Evolutionary conservation across 2,797 vertebrate species (phyloP), one percentile per base, ranked within the genome.

Genomic region (Crocidura indochinensis): DNA sequence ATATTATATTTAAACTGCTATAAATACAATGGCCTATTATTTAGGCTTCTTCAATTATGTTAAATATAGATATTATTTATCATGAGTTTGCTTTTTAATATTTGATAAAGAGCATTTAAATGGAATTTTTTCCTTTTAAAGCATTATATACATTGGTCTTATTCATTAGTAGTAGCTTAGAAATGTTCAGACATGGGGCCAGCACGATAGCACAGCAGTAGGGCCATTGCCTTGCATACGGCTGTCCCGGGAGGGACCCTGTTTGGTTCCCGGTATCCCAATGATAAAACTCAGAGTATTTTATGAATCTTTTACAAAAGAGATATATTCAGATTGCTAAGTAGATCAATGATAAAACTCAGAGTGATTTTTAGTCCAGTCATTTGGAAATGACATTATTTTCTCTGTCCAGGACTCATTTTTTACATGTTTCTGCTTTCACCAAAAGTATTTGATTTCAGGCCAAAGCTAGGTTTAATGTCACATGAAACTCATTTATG

Each of bases 101-200:
- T 31, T 92, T 78, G 15, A 78, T 84, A 47, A 49, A 67, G 89
- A 88, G 56, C 24, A 78, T 81, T 65, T 84, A 29, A 87, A 11
- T 87, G 46, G 44, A 84, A 76, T 46, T 80, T 62, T 83, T 90
- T 94, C 8, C 22, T 72, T 27, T 92, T 79, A 65, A 73, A 65
- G 51, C 22, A 60, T 8, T 8, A 51, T 51, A 51, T 51, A 51
- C 15, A 56, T 6, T 4, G 65, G 87, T 2, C 76, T 84, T 75
- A 71, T 82, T 85, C 31, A 27, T 82, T 84, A 62, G 65, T 6
- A 85, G 15, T 60, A 84, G 75, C 29, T 90, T 64, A 90, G 29
- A 82, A 65, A 1, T 4, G 4, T 81, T 27, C 26, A 60, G 24
- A 38, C 38, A 38, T 38, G 38, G 38, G 38, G 38, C 38, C 38